A percentile compares a stretch with the other conserved stretches of the same genome.
Evolutionary conservation across 92 coral and sea anemone genomes (phyloP).

Genomic region (Epizoanthus fatuus): DNA sequence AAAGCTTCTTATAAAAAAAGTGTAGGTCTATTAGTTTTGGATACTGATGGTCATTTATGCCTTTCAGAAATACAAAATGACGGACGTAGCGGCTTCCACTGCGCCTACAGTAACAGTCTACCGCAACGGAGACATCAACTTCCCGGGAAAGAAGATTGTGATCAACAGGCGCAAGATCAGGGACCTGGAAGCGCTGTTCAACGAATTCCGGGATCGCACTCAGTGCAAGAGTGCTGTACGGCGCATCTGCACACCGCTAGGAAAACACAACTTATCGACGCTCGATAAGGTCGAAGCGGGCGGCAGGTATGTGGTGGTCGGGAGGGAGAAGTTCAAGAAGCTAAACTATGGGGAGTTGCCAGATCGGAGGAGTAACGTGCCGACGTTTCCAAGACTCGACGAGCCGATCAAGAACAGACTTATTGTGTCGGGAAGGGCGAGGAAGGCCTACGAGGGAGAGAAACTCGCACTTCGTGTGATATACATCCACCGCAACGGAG

Average conservation of each 20-base stretch:
- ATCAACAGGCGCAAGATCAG: constrained; percentile 55
- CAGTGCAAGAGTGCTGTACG: constrained; percentile 64
- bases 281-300: constrained; percentile 52
- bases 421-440: constrained; percentile 61
- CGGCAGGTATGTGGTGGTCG: constrained; percentile 62
- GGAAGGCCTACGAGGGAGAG: constrained; percentile 70
- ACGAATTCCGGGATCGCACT: constrained; percentile 46
- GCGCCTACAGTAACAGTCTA: constrained; percentile 53
- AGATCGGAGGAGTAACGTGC: constrained; percentile 14
- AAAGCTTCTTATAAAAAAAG: too few species aligned
- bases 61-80: constrained; percentile 50
- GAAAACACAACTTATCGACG: constrained; percentile 45
- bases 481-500: constrained; percentile 62
- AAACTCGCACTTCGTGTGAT: constrained; percentile 53
- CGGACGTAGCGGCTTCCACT: constrained; percentile 44
- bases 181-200: constrained; percentile 60
- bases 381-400: constrained; percentile 40
- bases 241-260: constrained; percentile 62
- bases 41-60: too few species aligned
- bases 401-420: constrained; percentile 43
- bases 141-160: constrained; percentile 56
- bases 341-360: constrained; percentile 55
- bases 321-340: constrained; percentile 60
- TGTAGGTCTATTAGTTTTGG: too few species aligned
- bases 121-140: constrained; percentile 68